Conservation (phyloP, 2,797 vertebrate genomes). For the Argya squamiceps region DNA sequence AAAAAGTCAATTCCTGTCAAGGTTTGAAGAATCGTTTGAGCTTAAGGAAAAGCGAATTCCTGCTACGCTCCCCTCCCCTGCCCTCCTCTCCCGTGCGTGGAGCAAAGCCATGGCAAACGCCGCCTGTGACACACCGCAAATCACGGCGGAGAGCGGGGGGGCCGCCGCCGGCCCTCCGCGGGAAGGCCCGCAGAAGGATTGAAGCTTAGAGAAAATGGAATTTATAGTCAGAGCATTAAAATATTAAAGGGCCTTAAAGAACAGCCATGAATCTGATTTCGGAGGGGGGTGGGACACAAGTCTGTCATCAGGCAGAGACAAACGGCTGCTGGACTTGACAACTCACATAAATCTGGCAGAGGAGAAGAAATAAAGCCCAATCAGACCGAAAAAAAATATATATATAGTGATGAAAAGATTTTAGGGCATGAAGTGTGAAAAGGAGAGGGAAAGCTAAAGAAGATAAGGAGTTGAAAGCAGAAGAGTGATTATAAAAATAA, state of each 20-base stretch:
- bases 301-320: constrained; percentile 75
- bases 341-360: constrained; percentile 74
- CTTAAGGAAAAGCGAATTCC: constrained; percentile 74
- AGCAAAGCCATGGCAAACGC: constrained; percentile 30
- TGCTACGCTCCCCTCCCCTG: not conserved
- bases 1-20: constrained; percentile 72
- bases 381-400: not conserved
- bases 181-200: constrained; percentile 65
- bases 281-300: not conserved
- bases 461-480: constrained; percentile 59
- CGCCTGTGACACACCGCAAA: constrained; percentile 39
- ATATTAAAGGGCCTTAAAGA: constrained; percentile 80
- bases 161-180: constrained; percentile 24
- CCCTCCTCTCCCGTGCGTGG: not conserved
- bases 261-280: constrained; percentile 77
- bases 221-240: constrained; percentile 81
- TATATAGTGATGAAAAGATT: constrained; percentile 68
- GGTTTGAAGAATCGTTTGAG: constrained; percentile 69
- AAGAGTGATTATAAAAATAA: constrained; percentile 44
- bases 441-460: constrained; percentile 34
- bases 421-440: constrained; percentile 64
- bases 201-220: constrained; percentile 75
- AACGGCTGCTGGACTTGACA: constrained; percentile 73
- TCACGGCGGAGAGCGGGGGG: constrained; percentile 44
- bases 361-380: constrained; percentile 60